Evolutionary conservation across 2,888 invertebrate genomes (phyloP).

Genomic region (Rambutsinella grinnellia): DNA sequence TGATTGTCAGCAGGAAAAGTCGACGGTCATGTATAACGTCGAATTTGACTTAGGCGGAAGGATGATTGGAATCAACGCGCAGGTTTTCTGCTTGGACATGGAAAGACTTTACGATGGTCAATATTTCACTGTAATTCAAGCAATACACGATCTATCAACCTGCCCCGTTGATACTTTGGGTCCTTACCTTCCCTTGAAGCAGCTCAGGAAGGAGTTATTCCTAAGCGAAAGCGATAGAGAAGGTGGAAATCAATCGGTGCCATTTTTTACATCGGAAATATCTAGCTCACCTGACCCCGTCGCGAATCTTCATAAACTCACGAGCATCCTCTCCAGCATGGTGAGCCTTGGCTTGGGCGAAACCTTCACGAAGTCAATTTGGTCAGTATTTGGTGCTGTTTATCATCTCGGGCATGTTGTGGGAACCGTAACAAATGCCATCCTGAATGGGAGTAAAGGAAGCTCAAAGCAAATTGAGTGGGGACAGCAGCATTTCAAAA

Average conservation of each 20-base stretch:
- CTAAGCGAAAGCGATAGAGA: slow-evolving; percentile 60
- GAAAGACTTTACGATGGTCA: slow-evolving; percentile 75
- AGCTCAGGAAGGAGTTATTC: slow-evolving; percentile 63
- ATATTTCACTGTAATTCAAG: slow-evolving; percentile 63
- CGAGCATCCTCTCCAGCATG: slow-evolving; percentile 75
- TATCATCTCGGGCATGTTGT: slow-evolving; percentile 88
- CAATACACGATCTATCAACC: slow-evolving; percentile 63
- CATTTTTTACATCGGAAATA: slow-evolving; percentile 63
- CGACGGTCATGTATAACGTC: slow-evolving; percentile 74
- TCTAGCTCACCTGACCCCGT: slow-evolving; percentile 59
- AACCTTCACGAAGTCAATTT: slow-evolving; percentile 85
- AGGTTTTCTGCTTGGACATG: slow-evolving; percentile 78
- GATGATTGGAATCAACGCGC: slow-evolving; percentile 87
- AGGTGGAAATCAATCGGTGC: slow-evolving; percentile 53
- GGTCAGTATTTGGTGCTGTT: slow-evolving; percentile 91
- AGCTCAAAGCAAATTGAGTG: slow-evolving; percentile 68
- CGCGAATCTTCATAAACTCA: slow-evolving; percentile 58
- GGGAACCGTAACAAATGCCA: slow-evolving; percentile 63
- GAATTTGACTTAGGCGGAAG: slow-evolving; percentile 96
- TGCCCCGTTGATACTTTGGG: slow-evolving; percentile 63
- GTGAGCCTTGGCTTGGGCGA: slow-evolving; percentile 81
- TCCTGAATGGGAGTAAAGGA: slow-evolving; percentile 50
- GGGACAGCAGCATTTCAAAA: slow-evolving; percentile 64
- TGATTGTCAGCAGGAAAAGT: slow-evolving; percentile 58
- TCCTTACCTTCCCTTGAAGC: slow-evolving; percentile 62